Base-by-base conservation (phyloP, 37 sponge, comb jelly and placozoan species). In the Ianthella basta region DNA sequence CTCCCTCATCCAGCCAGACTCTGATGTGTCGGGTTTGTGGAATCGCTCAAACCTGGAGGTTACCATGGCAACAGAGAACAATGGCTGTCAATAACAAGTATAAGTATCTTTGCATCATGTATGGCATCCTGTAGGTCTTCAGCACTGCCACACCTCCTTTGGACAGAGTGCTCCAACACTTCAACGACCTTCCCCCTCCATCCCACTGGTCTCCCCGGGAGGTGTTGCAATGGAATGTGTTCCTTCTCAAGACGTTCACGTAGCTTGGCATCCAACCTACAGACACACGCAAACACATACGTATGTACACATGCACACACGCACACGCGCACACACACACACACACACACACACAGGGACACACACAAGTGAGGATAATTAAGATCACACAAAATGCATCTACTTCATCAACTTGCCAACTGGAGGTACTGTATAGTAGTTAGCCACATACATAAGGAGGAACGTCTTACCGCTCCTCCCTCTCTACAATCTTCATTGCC, bases 401-500 rank as follows among this genome's bases (percentile, higher is more conserved):
- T n/a, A n/a, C n/a, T n/a, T n/a, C n/a, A n/a, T n/a, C n/a, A n/a
- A n/a, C n/a, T n/a, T n/a, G n/a, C n/a, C n/a, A n/a, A n/a, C n/a
- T n/a, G n/a, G n/a, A n/a, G n/a, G n/a, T n/a, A n/a, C n/a, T n/a
- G n/a, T n/a, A n/a, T 14, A 24, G 27, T 14, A 29, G 27, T 27
- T 74, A 74, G 19, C 14, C 18, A 36, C 29, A 74, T 15, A 15
- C n/a, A n/a, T n/a, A n/a, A n/a, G n/a, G n/a, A n/a, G n/a, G n/a
- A 5, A 18, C 59, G 60, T 37, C 90, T 25, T 16, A 91, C 90
- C 68, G 92, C 70, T 97, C 95, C 63, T 97, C 97, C 84, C 97
- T 83, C 87, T 92, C 93, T 0, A 97, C 87, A 57, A 97, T 92
- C 18, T 95, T 70, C 50, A 97, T 63, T 14, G 95, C 93, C 1